Evolutionary conservation across 2,113 vertebrate species (phyloP).

Genomic region (Thamnophis sirtalis): DNA sequence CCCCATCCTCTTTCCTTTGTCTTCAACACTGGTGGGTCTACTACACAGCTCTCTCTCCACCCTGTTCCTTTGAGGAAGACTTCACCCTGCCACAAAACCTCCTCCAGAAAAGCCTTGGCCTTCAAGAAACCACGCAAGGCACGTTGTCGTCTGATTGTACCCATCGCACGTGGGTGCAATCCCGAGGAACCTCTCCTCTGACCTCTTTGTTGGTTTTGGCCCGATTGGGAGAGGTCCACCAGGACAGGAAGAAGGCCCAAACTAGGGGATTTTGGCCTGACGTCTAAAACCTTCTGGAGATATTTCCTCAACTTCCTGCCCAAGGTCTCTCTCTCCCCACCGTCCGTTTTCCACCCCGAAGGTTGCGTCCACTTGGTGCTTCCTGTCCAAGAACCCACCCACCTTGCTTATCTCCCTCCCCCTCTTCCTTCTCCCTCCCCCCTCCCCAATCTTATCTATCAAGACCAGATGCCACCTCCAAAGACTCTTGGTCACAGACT

Average conservation of each 20-base stretch:
- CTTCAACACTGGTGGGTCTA: not conserved
- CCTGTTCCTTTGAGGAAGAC: not conserved
- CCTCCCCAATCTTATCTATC: not conserved
- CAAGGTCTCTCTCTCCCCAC: not conserved
- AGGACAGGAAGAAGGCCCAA: not conserved
- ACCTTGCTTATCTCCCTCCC: not conserved
- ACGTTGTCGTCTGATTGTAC: not conserved
- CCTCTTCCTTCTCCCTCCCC: too few species aligned
- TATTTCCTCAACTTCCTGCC: not conserved
- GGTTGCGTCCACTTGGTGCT: accelerated
- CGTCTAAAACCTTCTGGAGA: not conserved
- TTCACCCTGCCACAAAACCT: not conserved
- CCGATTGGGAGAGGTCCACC: not conserved
- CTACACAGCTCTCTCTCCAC: not conserved
- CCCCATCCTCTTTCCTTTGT: not conserved
- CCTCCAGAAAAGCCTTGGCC: not conserved
- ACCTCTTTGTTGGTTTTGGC: not conserved
- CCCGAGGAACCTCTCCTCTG: not conserved
- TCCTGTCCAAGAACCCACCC: not conserved
- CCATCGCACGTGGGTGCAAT: not conserved
- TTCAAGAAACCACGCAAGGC: not conserved
- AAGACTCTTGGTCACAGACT: not conserved
- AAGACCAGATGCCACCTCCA: not conserved
- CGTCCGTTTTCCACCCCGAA: not conserved
- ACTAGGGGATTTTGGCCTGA: accelerated